Base-by-base conservation (phyloP, 2,113 vertebrate species). In the Apeltes quadracus region DNA sequence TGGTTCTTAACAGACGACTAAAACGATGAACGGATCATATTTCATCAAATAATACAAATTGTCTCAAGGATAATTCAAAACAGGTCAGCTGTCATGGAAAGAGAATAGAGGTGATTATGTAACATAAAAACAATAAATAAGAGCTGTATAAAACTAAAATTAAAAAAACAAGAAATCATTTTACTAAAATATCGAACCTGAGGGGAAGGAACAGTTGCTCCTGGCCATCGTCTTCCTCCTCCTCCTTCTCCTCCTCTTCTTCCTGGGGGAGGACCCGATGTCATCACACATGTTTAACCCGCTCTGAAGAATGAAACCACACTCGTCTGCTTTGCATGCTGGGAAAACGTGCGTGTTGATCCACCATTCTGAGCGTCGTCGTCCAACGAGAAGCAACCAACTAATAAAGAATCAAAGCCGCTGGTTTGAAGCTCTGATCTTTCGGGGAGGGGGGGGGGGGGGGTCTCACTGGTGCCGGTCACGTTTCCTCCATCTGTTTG, bases 381-480 rank as follows among this genome's bases (percentile, higher is more conserved):
- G 0, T 51, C 22, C 3, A 20, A 0, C 43, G 27, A 41, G 44
- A 44, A 25, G 18, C 34, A 20, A 11, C 20, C 22, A 41, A 43
- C 16, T 43, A 46, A 46, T 10, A 50, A 22, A 4, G 4, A 11
- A 14, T 46, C 16, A 13, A 50, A 11, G n/a, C 38, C 43, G 29
- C 32, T 54, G 59, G n/a, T 61, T 66, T 55, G 53, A 73, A 48
- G n/a, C 23, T 1, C 44, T 12, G 11, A 20, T 51, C 34, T 79
- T 62, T 23, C 54, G 20, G 9, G 16, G 14, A 14, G 75, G 72
- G 69, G 61, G 76, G 63, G n/a, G n/a, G n/a, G n/a, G n/a, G n/a
- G n/a, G n/a, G n/a, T n/a, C 25, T 38, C 79, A 22, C 63, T 71
- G 84, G 86, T 87, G 84, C 74, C 76, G 22, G 69, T 84, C 77